Evolutionary conservation across 2,888 invertebrate species (phyloP), one percentile per base, ranked within the genome.

Genomic region (Eumerus sabulonum): DNA sequence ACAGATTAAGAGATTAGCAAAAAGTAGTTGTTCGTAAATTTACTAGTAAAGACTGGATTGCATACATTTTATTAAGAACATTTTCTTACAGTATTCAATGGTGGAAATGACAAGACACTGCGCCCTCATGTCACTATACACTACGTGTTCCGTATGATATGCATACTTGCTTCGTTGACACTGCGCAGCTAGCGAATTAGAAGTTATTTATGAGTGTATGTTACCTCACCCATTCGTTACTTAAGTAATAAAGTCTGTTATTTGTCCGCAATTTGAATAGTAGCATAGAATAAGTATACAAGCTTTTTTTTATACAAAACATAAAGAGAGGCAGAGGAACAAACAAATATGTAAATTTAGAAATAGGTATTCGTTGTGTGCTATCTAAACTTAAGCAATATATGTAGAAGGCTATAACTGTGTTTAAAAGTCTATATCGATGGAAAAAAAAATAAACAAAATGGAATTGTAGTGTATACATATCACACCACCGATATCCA

Each of bases 231-330:
- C 57, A 74, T 71, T 79, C 68, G 74, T 68, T 74, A 64, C 74
- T 74, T 60, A 79, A 76, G 72, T 66, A 72, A 64, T 67, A 16
- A 56, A 54, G 51, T 54, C 68, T 79, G 64, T 63, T 68, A 79
- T 70, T 79, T 79, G 74, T 68, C 60, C 70, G 68, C 68, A 70
- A 74, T 79, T 68, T 64, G 68, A 74, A 74, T 73, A 68, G 67
- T 47, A 67, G 56, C 50, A 50, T 48, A 51, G 27, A n/a, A n/a
- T n/a, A n/a, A n/a, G n/a, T n/a, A n/a, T n/a, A n/a, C n/a, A n/a
- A n/a, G n/a, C n/a, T n/a, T n/a, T n/a, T n/a, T n/a, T n/a, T n/a
- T n/a, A n/a, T 47, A 40, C 54, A 40, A 38, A 48, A 16, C 35
- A 60, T 40, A 47, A 42, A 40, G 44, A 7, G n/a, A 44, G 19